These are phyloP conservation scores for Amblyjoppa fuscipennis DNA, from an alignment of 2,888 invertebrate species.

Conservation along the genomic window DNA sequence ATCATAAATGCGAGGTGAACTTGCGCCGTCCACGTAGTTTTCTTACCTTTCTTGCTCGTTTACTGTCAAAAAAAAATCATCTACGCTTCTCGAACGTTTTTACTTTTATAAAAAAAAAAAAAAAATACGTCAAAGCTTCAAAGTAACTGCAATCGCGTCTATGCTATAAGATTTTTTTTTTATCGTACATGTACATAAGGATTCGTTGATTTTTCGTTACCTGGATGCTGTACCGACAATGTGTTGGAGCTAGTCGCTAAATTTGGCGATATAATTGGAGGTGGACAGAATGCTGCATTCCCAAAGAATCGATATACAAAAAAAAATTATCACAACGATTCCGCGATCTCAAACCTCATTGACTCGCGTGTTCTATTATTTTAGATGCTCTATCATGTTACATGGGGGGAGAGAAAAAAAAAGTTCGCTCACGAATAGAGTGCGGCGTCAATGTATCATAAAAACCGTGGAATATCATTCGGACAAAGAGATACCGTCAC, in stretches of 20 bases:
- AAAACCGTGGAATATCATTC: conserved; percentile 30
- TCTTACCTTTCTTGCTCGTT: conserved; percentile 15
- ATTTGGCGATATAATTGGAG: conserved; percentile 88
- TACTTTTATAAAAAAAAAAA: not conserved
- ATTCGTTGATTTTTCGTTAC: conserved; percentile 84
- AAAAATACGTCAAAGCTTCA: not conserved
- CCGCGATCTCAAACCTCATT: not conserved
- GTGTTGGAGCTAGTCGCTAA: conserved; percentile 90
- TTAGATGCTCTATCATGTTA: not conserved
- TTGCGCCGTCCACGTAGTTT: conserved; percentile 49
- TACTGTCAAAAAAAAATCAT: not conserved
- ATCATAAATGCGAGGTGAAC: conserved; percentile 68
- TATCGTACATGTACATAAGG: not conserved
- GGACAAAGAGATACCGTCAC: conserved; percentile 38
- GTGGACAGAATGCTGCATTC: conserved; percentile 90
- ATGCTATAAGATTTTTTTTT: conserved; percentile 5
- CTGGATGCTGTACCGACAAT: conserved; percentile 89
- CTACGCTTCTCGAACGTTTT: not conserved
- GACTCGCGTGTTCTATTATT: not conserved
- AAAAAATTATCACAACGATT: conserved; percentile 38
- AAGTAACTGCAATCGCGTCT: conserved; percentile 1
- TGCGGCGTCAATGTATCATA: conserved; percentile 1
- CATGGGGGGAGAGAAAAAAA: not conserved
- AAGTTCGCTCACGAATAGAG: not conserved
- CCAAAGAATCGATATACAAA: conserved; percentile 66